A percentile compares a stretch with the other conserved stretches of the same genome.
phyloP scores from a whole-genome alignment of 2,113 vertebrate genomes.

The Camelus bactrianus region DNA sequence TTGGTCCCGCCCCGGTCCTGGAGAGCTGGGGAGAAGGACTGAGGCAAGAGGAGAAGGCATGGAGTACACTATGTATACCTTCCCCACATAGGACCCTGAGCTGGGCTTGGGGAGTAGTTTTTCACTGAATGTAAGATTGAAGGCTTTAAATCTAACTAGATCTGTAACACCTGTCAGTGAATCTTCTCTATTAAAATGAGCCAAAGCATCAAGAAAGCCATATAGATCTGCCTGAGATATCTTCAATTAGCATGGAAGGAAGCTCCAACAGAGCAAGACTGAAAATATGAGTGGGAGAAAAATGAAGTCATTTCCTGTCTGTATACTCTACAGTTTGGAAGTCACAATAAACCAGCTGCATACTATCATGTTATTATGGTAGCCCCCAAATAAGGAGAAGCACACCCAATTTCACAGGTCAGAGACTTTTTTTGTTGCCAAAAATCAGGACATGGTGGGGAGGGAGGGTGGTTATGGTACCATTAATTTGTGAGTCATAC shows the following conservation, averaged over 20 bases:
- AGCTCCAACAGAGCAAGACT: background rate
- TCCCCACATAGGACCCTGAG: too few species aligned
- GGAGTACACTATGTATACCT: background rate
- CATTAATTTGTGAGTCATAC: background rate
- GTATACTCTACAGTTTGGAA: background rate
- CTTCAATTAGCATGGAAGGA: background rate
- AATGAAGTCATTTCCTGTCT: background rate
- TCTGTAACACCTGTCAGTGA: too few species aligned
- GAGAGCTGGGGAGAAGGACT: background rate
- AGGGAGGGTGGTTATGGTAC: rapidly evolving
- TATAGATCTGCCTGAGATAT: background rate
- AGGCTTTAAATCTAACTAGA: background rate
- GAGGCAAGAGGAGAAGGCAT: background rate
- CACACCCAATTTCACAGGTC: background rate
- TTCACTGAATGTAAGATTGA: background rate
- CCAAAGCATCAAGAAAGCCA: background rate
- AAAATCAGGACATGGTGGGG: too few species aligned
- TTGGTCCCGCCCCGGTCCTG: background rate
- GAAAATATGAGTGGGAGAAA: background rate
- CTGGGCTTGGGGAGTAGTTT: background rate
- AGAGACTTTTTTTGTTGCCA: background rate
- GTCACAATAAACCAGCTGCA: background rate
- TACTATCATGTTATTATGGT: rapidly evolving
- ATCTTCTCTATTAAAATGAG: background rate
- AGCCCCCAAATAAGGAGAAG: background rate